Evolutionary conservation across 35 echinoderm and acorn worm genomes (phyloP).

Genomic region (Hemicentrotus pulcherrimus): DNA sequence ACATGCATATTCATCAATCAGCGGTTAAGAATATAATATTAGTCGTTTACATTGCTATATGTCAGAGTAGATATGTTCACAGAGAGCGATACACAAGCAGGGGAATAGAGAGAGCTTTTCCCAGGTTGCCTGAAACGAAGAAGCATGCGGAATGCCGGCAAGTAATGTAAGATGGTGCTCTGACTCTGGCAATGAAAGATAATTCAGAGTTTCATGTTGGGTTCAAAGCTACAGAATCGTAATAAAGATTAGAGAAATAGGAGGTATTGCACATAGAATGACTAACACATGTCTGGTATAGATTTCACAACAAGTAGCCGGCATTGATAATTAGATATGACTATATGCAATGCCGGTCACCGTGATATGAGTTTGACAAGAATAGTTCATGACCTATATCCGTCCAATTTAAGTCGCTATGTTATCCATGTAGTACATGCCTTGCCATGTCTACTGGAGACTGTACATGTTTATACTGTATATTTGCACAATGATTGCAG

Average conservation of each 20-base stretch:
- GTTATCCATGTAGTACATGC: no score
- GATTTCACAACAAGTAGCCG: not conserved
- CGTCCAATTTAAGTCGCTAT: not conserved
- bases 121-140: not conserved
- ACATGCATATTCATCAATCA: not conserved
- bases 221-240: not conserved
- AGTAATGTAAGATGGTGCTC: not conserved
- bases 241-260: not conserved
- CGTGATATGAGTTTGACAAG: not conserved
- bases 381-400: not conserved
- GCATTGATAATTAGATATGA: slow-evolving; percentile 13
- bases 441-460: no score
- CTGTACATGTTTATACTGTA: no score
- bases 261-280: not conserved
- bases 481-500: no score
- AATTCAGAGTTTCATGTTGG: not conserved
- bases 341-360: not conserved
- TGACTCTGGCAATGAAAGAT: not conserved
- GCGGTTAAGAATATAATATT: not conserved
- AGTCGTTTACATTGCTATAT: slow-evolving; percentile 19
- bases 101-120: not conserved
- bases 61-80: slow-evolving; percentile 1
- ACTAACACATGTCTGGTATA: not conserved
- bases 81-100: not conserved
- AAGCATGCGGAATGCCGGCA: not conserved